phyloP scores from a whole-genome alignment of 1,140 invertebrate genomes.

The Hycleus phaleratus region DNA sequence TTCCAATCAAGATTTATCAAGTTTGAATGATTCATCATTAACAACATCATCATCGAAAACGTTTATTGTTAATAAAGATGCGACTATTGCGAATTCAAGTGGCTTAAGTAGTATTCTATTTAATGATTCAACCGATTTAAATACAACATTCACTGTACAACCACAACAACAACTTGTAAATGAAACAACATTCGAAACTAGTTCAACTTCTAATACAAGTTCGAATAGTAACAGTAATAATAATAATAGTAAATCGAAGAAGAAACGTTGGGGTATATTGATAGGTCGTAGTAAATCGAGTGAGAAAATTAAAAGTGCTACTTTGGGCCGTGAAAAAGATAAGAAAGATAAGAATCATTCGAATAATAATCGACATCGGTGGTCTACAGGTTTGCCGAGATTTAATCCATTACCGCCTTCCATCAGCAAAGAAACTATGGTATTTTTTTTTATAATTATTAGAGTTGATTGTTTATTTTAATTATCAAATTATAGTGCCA shows the following conservation, averaged over 20 bases:
- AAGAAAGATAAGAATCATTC: constrained; percentile 42
- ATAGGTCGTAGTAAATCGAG: constrained; percentile 48
- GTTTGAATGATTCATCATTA: constrained; percentile 16
- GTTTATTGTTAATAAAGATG: constrained; percentile 27
- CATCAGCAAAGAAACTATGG: constrained; percentile 69
- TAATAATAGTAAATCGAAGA: constrained; percentile 48
- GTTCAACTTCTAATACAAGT: constrained; percentile 25
- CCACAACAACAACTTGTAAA: constrained; percentile 12
- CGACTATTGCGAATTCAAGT: constrained; percentile 4
- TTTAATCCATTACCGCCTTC: constrained; percentile 60
- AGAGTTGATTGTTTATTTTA: constrained; percentile 1
- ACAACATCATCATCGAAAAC: constrained; percentile 19
- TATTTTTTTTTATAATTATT: constrained; percentile 33
- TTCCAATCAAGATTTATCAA: constrained; percentile 25
- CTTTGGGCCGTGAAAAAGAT: constrained; percentile 51
- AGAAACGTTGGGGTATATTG: constrained; percentile 54
- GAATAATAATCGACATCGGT: constrained; percentile 48
- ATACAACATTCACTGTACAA: constrained; percentile 12
- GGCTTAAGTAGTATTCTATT: constrained; percentile 11
- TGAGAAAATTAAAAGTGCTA: constrained; percentile 53
- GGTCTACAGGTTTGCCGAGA: constrained; percentile 58
- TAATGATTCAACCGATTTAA: constrained; percentile 2
- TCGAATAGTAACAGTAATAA: not conserved
- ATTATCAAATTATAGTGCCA: constrained; percentile 55
- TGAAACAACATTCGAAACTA: constrained; percentile 28